Percentiles rank a stretch among this genome's conserved stretches.
These are phyloP conservation scores for Pseudomugil tenellus DNA, from an alignment of 2,797 vertebrate genomes.

Conservation along the genomic window DNA sequence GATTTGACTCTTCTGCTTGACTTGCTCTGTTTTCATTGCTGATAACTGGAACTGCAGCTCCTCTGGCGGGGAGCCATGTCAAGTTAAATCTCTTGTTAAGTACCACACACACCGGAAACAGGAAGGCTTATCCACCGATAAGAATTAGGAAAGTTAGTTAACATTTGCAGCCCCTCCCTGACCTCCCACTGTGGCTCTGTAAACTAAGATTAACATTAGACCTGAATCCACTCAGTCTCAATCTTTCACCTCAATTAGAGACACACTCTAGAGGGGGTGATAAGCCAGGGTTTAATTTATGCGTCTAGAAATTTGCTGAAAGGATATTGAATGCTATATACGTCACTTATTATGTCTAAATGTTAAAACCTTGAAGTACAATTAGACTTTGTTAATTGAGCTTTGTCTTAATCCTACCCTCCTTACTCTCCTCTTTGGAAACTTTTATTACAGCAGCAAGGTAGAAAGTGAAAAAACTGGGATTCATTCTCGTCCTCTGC, in stretches of 20 bases:
- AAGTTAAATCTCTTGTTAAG: slow-evolving; percentile 64
- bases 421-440: background rate
- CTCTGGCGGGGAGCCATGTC: slow-evolving; percentile 40
- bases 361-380: slow-evolving; percentile 12
- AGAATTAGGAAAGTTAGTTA: slow-evolving; percentile 61
- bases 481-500: background rate
- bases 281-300: slow-evolving; percentile 35
- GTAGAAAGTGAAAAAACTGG: background rate
- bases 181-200: slow-evolving; percentile 20
- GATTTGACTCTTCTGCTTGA: slow-evolving; percentile 40
- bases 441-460: slow-evolving; percentile 15
- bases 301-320: slow-evolving; percentile 20
- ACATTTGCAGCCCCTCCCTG: slow-evolving; percentile 28
- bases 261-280: slow-evolving; percentile 24
- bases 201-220: slow-evolving; percentile 46
- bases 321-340: slow-evolving; percentile 15
- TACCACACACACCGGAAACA: slow-evolving; percentile 64
- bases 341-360: slow-evolving; percentile 16
- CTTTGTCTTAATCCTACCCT: slow-evolving; percentile 12
- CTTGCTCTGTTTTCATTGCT: slow-evolving; percentile 15
- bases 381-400: slow-evolving; percentile 11
- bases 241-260: slow-evolving; percentile 56
- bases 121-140: slow-evolving; percentile 63
- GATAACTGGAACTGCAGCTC: slow-evolving; percentile 43
- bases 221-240: slow-evolving; percentile 19